Evolutionary conservation across 2,113 vertebrate species (phyloP).

Genomic region (Heloderma charlesbogerti): DNA sequence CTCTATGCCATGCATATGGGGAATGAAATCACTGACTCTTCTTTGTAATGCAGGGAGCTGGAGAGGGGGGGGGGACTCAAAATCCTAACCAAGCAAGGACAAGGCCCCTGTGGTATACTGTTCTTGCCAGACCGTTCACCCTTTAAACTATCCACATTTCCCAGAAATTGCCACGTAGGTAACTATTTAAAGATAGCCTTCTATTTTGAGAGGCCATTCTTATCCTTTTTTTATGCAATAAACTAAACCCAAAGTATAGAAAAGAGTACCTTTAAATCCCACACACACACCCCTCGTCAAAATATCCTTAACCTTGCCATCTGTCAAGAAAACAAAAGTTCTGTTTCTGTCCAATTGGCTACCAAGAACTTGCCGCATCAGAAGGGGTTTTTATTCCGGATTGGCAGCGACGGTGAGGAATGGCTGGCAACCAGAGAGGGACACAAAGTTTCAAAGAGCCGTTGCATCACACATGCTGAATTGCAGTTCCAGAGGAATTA

Average conservation of each 20-base stretch:
- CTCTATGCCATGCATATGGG: neutral
- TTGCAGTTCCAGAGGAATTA: constrained; percentile 52
- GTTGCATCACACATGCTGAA: constrained; percentile 24
- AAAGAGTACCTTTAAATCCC: constrained; percentile 40
- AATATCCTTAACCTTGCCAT: constrained; percentile 14
- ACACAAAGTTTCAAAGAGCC: constrained; percentile 21
- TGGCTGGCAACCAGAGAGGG: constrained; percentile 3
- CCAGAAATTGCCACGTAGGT: constrained; percentile 39
- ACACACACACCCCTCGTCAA: neutral
- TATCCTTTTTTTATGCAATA: neutral
- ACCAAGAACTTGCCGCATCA: neutral
- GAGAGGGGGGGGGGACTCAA: neutral
- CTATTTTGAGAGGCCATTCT: constrained; percentile 29
- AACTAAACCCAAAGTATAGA: neutral
- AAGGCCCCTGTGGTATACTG: constrained; percentile 20
- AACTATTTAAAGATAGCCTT: constrained; percentile 46
- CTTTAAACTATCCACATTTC: constrained; percentile 5
- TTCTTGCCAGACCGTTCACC: constrained; percentile 21
- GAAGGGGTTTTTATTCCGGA: neutral
- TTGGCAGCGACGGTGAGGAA: neutral
- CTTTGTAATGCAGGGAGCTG: neutral
- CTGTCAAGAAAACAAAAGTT: neutral
- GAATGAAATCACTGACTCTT: constrained; percentile 50
- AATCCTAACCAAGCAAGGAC: constrained; percentile 22
- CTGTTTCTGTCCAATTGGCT: neutral